Conservation (phyloP, 2,888 invertebrate genomes). For the Xanthia togata region DNA sequence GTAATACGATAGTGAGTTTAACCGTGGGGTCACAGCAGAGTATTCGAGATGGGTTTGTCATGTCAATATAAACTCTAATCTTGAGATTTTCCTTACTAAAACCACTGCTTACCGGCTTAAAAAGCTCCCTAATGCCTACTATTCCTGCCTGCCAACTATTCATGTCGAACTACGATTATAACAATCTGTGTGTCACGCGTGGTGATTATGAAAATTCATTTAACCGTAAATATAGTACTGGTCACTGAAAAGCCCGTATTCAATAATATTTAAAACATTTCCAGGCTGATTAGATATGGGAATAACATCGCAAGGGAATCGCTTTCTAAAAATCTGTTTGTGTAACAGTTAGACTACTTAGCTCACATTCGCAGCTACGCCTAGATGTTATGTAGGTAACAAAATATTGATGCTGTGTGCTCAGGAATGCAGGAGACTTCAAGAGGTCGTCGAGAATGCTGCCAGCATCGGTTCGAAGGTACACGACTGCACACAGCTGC, state of each 20-base stretch:
- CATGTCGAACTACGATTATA: not conserved
- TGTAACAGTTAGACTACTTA: not conserved
- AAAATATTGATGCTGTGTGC: constrained; percentile 48
- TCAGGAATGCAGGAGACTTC: constrained; percentile 54
- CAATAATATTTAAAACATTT: not conserved
- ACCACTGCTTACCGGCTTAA: not conserved
- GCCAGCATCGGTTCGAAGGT: constrained; percentile 32
- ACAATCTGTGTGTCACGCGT: not conserved
- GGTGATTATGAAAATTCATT: not conserved
- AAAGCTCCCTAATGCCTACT: not conserved
- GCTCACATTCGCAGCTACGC: not conserved
- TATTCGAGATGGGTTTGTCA: constrained; percentile 5
- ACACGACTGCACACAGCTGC: constrained; percentile 41
- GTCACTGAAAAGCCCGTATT: too few species aligned
- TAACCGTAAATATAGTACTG: not conserved
- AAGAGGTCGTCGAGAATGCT: constrained; percentile 61
- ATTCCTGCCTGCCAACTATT: not conserved
- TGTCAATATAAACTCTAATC: not conserved
- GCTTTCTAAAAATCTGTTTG: not conserved
- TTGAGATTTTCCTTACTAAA: not conserved
- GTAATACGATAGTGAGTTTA: constrained; percentile 49
- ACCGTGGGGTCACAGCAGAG: constrained; percentile 11
- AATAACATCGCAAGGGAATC: not conserved
- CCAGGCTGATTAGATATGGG: not conserved
- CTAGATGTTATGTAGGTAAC: constrained; percentile 23